These are phyloP conservation scores for Aphis craccivora DNA, from an alignment of 1,140 invertebrate species.

Conservation along the genomic window DNA sequence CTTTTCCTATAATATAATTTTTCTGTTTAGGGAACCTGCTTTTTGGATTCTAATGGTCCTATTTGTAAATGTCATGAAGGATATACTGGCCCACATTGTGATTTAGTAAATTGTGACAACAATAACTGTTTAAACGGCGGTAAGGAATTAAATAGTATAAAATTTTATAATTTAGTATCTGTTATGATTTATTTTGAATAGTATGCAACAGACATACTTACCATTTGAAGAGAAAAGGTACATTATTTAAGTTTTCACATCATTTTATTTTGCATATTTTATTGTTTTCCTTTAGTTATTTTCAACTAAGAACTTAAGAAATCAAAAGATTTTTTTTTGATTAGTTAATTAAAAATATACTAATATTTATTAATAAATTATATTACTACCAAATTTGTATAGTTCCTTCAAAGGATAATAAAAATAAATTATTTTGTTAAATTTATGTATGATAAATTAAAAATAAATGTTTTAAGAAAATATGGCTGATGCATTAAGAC, in stretches of 20 bases:
- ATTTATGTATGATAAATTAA: too few relatives aligned
- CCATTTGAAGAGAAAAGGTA: not conserved
- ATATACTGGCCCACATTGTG: slow-evolving; percentile 69
- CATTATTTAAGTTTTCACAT: not conserved
- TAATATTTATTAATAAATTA: not conserved
- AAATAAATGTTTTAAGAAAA: not conserved
- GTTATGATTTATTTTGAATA: not conserved
- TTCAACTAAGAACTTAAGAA: not conserved
- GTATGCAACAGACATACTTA: not conserved
- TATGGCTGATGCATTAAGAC: not conserved
- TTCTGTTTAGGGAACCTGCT: slow-evolving; percentile 62
- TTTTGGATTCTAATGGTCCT: slow-evolving; percentile 62
- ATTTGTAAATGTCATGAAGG: slow-evolving; percentile 65
- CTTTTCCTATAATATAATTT: slow-evolving; percentile 24
- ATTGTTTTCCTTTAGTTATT: not conserved
- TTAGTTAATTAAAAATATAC: not conserved
- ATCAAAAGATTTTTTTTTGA: not conserved
- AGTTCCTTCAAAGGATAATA: not conserved
- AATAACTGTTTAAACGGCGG: slow-evolving; percentile 69
- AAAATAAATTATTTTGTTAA: not conserved
- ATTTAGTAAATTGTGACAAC: slow-evolving; percentile 67
- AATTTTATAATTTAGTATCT: not conserved
- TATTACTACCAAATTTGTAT: not conserved
- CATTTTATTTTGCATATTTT: not conserved
- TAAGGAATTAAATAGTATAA: slow-evolving; percentile 41